Evolutionary conservation across 2,113 vertebrate species (phyloP).

Genomic region (Cinclus mexicanus): DNA sequence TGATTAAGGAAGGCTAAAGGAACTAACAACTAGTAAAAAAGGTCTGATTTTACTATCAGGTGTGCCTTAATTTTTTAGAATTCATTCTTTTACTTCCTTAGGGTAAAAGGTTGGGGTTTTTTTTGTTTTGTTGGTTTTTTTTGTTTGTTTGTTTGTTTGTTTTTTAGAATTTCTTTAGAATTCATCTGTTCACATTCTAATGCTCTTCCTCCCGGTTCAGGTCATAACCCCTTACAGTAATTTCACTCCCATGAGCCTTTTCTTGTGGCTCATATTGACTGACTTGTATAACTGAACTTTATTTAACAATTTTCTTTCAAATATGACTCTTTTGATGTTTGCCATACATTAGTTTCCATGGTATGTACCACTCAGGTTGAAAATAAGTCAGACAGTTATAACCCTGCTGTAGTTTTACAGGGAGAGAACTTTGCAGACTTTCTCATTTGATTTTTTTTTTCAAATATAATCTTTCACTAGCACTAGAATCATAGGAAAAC

Average conservation of each 20-base stretch:
- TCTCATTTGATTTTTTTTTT: neutral
- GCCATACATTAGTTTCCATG: neutral
- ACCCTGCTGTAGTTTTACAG: neutral
- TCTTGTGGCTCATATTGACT: neutral
- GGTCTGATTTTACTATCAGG: neutral
- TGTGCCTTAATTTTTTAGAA: neutral
- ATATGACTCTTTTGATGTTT: neutral
- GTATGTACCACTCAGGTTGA: neutral
- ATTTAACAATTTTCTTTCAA: neutral
- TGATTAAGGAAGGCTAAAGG: neutral
- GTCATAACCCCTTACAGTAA: neutral
- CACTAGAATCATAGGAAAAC: neutral
- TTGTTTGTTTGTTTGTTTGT: too few species aligned
- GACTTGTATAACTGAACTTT: neutral
- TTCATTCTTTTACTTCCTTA: neutral
- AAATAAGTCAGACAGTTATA: neutral
- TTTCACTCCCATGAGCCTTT: neutral
- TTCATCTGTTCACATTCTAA: neutral
- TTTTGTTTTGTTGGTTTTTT: neutral
- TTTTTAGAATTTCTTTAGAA: neutral
- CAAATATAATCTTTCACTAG: neutral
- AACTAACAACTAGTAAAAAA: neutral
- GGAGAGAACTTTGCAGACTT: neutral
- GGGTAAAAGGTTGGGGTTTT: neutral
- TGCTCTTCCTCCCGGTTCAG: neutral